phyloP scores from a whole-genome alignment of 2,113 vertebrate genomes.

The Sapayoa aenigma region DNA sequence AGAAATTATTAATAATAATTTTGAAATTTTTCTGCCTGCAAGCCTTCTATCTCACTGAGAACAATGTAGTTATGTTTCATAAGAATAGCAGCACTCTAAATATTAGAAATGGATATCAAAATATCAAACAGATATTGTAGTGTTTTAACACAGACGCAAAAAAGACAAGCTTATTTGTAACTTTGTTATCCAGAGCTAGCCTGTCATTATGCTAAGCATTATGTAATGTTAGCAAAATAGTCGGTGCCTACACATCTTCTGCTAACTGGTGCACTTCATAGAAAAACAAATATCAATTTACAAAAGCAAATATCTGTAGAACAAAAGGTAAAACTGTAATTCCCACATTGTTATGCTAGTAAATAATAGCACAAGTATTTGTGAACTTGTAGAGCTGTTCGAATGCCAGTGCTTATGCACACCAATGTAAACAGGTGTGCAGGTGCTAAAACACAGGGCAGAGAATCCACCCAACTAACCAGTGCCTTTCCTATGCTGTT shows the following conservation, averaged over 20 bases:
- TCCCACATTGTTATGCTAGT: not conserved
- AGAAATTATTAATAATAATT: not conserved
- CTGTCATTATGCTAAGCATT: not conserved
- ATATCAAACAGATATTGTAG: not conserved
- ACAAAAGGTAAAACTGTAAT: not conserved
- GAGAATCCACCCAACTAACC: not conserved
- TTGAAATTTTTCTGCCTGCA: not conserved
- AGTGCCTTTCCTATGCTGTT: not conserved
- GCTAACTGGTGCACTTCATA: not conserved
- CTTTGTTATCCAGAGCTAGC: not conserved
- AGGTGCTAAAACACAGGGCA: not conserved
- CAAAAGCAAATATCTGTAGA: not conserved
- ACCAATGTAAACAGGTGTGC: fast-evolving
- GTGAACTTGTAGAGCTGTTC: not conserved
- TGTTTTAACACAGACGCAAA: not conserved
- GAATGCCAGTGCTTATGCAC: not conserved
- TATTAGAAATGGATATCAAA: not conserved
- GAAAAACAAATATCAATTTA: not conserved
- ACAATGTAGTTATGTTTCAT: not conserved
- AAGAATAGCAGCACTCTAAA: constrained; percentile 13
- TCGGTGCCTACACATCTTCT: constrained; percentile 4
- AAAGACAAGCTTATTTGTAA: not conserved
- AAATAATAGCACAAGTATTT: not conserved
- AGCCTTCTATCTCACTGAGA: not conserved
- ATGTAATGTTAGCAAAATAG: not conserved